phyloP scores from a whole-genome alignment of 2,113 vertebrate genomes.

The Asarcornis scutulata region DNA sequence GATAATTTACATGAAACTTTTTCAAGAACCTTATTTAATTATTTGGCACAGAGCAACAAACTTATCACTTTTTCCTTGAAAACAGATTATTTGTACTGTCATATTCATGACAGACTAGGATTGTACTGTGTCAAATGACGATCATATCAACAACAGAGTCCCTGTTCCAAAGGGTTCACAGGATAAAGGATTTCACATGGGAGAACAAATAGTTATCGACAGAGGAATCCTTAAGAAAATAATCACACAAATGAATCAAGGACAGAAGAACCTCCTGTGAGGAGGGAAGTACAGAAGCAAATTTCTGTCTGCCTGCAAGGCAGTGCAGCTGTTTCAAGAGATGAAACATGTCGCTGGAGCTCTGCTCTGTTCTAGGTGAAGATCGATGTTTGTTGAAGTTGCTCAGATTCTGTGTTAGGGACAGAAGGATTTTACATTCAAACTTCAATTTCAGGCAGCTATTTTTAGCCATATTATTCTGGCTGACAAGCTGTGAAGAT shows the following conservation, averaged over 20 bases:
- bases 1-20: background rate
- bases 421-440: slow-evolving; percentile 18
- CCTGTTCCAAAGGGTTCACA: background rate
- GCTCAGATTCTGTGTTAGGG: background rate
- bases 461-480: slow-evolving; percentile 59
- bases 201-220: background rate
- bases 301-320: background rate
- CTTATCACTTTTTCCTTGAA: background rate
- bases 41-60: background rate
- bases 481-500: slow-evolving; percentile 36
- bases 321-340: background rate
- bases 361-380: background rate
- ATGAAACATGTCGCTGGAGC: background rate
- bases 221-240: background rate
- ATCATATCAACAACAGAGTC: background rate
- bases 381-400: background rate
- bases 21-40: background rate
- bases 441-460: slow-evolving; percentile 11
- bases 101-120: background rate
- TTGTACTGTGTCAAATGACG: background rate
- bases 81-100: background rate
- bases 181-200: background rate
- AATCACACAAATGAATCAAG: background rate
- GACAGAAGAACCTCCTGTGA: background rate
- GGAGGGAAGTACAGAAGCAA: background rate